Evolutionary conservation across 1,140 invertebrate species (phyloP).

Genomic region (Homarus americanus): DNA sequence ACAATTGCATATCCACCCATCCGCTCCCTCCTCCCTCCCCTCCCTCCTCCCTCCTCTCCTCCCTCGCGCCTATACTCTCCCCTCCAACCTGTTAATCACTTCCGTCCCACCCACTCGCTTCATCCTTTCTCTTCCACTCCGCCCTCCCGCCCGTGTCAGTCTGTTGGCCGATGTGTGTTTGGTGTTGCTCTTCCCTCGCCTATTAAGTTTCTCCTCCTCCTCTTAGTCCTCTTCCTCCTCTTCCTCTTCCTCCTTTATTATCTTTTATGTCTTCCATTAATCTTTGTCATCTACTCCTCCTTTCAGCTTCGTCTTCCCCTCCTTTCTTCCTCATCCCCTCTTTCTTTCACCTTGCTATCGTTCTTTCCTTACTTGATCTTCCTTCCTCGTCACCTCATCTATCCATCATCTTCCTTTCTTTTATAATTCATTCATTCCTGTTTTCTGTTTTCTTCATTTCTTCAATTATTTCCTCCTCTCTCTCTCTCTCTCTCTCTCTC

Average conservation of each 20-base stretch:
- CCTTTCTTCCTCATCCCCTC: too few species aligned
- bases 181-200: background rate
- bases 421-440: too few species aligned
- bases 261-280: too few species aligned
- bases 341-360: too few species aligned
- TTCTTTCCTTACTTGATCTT: too few species aligned
- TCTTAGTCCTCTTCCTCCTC: background rate
- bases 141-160: background rate
- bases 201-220: background rate
- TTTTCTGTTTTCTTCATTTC: background rate
- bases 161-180: too few species aligned
- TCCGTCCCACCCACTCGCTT: background rate
- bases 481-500: constrained; percentile 3
- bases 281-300: too few species aligned
- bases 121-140: background rate
- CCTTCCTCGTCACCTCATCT: too few species aligned
- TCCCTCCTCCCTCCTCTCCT: background rate
- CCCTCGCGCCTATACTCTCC: background rate
- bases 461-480: background rate
- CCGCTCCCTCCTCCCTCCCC: background rate
- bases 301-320: too few species aligned
- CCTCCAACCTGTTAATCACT: background rate
- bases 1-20: background rate
- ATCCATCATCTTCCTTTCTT: too few species aligned
- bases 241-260: too few species aligned